A percentile compares a stretch with the other conserved stretches of the same genome.
Conservation (phyloP, 2,113 vertebrate species). For the Oncorhynchus masou region DNA sequence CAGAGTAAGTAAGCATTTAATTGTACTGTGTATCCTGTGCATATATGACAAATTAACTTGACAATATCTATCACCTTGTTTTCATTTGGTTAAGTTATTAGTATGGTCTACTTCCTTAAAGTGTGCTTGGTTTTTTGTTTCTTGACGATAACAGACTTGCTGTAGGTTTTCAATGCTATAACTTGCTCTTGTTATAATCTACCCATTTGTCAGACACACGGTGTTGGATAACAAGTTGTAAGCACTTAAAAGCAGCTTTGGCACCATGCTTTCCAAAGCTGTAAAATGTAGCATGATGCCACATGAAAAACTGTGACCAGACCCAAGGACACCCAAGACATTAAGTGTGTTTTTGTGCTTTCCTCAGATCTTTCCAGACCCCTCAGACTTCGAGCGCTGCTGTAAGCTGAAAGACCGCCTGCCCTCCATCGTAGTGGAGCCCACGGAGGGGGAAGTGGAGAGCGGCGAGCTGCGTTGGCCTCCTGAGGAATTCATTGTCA, state of each 20-base stretch:
- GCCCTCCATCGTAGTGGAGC: conserved; percentile 95
- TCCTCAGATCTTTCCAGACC: conserved; percentile 93
- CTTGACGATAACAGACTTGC: neutral
- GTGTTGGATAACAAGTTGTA: conserved; percentile 30
- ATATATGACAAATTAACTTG: neutral
- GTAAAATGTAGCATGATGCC: conserved; percentile 44
- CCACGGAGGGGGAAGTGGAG: conserved; percentile 93
- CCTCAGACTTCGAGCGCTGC: conserved; percentile 92
- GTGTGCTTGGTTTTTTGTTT: neutral
- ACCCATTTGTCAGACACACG: conserved; percentile 10
- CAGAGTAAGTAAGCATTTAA: neutral
- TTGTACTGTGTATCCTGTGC: neutral
- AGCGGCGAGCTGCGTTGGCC: conserved; percentile 97
- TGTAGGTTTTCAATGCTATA: conserved; percentile 7
- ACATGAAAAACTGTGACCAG: conserved; percentile 21
- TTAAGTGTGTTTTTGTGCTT: neutral
- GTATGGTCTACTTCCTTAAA: neutral
- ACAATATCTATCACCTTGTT: no score
- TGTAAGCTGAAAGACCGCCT: conserved; percentile 96
- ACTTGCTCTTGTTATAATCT: conserved; percentile 43
- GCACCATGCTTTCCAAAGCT: conserved; percentile 23
- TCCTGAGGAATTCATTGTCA: conserved; percentile 91
- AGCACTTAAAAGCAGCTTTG: conserved; percentile 37
- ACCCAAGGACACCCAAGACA: conserved; percentile 1
- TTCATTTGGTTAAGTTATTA: no score